Evolutionary conservation across 2,888 invertebrate genomes (phyloP).

Genomic region (Heliconius hortense): DNA sequence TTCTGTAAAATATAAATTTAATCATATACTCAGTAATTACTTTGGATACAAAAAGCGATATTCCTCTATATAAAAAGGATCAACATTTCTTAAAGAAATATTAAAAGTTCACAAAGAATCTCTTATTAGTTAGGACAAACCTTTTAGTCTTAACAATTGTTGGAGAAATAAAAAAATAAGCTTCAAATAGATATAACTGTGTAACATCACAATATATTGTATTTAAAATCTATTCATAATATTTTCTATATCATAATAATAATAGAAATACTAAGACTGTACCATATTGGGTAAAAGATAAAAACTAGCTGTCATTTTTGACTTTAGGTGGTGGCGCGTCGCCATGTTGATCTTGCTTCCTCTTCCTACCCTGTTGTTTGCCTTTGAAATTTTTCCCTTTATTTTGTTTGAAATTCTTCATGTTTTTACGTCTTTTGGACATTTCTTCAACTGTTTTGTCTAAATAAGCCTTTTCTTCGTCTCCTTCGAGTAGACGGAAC

Average conservation of each 20-base stretch:
- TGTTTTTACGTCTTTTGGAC: slow-evolving; percentile 78
- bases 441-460: slow-evolving; percentile 84
- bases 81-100: slow-evolving; percentile 9
- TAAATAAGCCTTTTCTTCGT: slow-evolving; percentile 86
- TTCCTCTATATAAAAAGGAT: slow-evolving; percentile 6
- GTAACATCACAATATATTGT: slow-evolving; percentile 6
- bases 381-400: slow-evolving; percentile 62
- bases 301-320: slow-evolving; percentile 49
- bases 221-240: slow-evolving; percentile 1
- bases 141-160: background rate
- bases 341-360: slow-evolving; percentile 57
- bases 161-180: background rate
- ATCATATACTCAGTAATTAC: slow-evolving; percentile 12
- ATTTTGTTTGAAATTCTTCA: slow-evolving; percentile 63
- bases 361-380: slow-evolving; percentile 60
- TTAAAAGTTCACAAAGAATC: background rate
- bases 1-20: slow-evolving; percentile 30
- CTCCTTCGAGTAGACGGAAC: slow-evolving; percentile 84
- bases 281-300: slow-evolving; percentile 10
- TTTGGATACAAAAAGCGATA: slow-evolving; percentile 25
- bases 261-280: background rate
- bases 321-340: slow-evolving; percentile 61
- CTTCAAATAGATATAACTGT: slow-evolving; percentile 2
- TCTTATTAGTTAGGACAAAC: background rate
- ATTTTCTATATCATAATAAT: background rate